These are phyloP conservation scores for Malurus alboscapulatus DNA, from an alignment of 2,113 vertebrate genomes.

Conservation along the genomic window DNA sequence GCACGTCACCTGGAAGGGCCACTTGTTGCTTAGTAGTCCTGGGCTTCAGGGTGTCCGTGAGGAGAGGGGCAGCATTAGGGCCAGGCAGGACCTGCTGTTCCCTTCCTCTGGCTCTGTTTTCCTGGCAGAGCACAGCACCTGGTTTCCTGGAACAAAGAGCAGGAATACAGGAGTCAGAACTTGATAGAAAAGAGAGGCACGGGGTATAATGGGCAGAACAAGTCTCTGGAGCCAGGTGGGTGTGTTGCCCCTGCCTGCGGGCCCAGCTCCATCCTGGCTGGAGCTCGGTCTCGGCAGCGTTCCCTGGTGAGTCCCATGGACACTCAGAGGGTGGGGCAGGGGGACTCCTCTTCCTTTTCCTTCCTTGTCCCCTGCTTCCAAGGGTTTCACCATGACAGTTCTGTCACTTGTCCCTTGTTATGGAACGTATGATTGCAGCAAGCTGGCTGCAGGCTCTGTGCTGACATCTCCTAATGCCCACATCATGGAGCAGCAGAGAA, in stretches of 20 bases:
- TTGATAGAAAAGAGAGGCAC: neutral
- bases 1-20: neutral
- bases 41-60: neutral
- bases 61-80: neutral
- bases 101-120: neutral
- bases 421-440: slow-evolving; percentile 72
- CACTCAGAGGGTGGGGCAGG: neutral
- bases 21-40: neutral
- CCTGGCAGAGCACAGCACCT: accelerated
- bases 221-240: accelerated
- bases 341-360: neutral
- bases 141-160: neutral
- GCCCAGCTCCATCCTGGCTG: neutral
- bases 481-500: slow-evolving; percentile 70
- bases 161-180: neutral
- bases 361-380: neutral
- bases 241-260: accelerated
- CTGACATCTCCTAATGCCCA: slow-evolving; percentile 80
- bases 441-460: slow-evolving; percentile 74
- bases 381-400: slow-evolving; percentile 73
- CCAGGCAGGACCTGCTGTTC: neutral
- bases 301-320: neutral
- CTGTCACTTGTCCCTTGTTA: slow-evolving; percentile 69
- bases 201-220: neutral
- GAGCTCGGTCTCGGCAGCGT: neutral